Evolutionary conservation across 2,113 vertebrate genomes (phyloP).

Genomic region (Brienomyrus brachyistius): DNA sequence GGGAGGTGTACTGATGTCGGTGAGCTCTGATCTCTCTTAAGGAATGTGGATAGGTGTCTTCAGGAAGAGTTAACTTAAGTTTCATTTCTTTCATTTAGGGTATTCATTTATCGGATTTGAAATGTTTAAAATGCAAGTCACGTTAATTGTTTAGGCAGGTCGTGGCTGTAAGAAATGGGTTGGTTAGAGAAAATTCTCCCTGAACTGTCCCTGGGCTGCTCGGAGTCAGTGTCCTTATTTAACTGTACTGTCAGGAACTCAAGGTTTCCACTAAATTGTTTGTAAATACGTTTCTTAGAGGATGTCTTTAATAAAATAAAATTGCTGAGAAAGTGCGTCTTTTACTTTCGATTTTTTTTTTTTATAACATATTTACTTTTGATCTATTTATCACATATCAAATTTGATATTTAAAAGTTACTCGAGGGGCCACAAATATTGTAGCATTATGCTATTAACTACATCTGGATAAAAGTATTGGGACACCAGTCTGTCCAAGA

Average conservation of each 20-base stretch:
- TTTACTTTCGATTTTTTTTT: not conserved
- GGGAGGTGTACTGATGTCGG: not conserved
- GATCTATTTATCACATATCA: not conserved
- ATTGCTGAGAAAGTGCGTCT: not conserved
- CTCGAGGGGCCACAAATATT: not conserved
- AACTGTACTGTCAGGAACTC: slow-evolving; percentile 16
- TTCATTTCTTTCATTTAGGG: not conserved
- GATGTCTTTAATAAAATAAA: slow-evolving; percentile 43
- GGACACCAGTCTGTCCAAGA: not conserved
- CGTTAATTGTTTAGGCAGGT: not conserved
- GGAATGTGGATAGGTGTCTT: not conserved
- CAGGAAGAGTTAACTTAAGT: not conserved
- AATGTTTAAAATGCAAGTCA: not conserved
- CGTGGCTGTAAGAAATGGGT: not conserved
- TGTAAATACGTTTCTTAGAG: slow-evolving; percentile 42
- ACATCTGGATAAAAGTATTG: not conserved
- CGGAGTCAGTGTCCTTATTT: slow-evolving; percentile 17
- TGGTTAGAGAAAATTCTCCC: not conserved
- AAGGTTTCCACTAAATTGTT: slow-evolving; percentile 23
- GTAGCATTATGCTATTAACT: not conserved
- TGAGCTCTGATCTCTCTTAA: not conserved
- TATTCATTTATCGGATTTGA: not conserved
- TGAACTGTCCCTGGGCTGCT: not conserved
- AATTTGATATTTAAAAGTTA: not conserved
- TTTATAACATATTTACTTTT: not conserved